Base-by-base conservation (phyloP, 2,888 invertebrate genomes). In the Limnephilus rhombicus region DNA sequence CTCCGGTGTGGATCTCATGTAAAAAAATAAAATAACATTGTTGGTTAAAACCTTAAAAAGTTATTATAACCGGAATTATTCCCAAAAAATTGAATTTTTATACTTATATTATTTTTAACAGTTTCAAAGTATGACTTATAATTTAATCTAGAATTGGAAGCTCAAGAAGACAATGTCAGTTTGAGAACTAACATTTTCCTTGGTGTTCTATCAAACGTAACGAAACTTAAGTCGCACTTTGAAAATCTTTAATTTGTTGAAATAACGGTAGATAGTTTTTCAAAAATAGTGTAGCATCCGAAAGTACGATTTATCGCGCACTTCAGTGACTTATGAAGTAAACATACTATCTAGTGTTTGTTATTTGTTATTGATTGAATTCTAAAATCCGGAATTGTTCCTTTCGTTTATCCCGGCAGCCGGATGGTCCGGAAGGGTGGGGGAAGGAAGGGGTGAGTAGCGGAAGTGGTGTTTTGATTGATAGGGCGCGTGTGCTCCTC, bases 381-480 rank as follows among this genome's bases (percentile, higher is more conserved):
- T 24, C 7, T 68, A 15, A 68, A 68, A 18, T 24, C 53, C 24
- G 1, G 7, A 68, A 68, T 68, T 18, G 24, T 68, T 68, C 24
- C 34, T 15, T 31, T 4, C 29, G 29, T 29, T 29, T 31, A 12
- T 82, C 3, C 29, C 29, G 31, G 3, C 13, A 82, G 2, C 82
- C 11, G 82, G 82, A 31, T 18, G 82, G 29, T 45, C 49, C n/a
- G 53, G 87, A 68, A 2, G 34, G 49, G 68, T 13, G 29, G 29
- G 53, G 15, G 37, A 15, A 18, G 31, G 24, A 87, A 13, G 34
- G 68, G 15, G 68, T 53, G 87, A 68, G 53, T 18, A 53, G 49
- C 29, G 87, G 49, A 49, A 87, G 87, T 31, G 87, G 87, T 53
- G 87, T 87, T n/a, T 87, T 87, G 87, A 87, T 87, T 87, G 87